Evolutionary conservation across 2,888 invertebrate species (phyloP), one percentile per base, ranked within the genome.

Genomic region (Ormyrus thymus): DNA sequence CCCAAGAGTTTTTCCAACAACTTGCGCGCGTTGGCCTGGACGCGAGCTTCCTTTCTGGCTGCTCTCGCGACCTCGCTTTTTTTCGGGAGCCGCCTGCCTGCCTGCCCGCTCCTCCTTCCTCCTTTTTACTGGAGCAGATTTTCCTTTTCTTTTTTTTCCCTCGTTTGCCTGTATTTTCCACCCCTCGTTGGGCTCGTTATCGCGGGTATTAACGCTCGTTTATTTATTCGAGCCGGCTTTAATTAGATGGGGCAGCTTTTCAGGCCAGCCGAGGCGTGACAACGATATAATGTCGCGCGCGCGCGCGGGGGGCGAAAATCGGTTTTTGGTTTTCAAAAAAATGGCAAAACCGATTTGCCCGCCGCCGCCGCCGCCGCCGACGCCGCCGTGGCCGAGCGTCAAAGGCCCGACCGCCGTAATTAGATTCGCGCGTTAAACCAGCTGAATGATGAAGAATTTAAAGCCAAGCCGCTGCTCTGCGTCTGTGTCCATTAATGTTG

Each of bases 1-100:
- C 29, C 55, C 53, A 61, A 78, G 29, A 29, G 80, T 75, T 80
- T 80, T 80, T 80, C 78, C 80, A 64, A 58, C 74, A 46, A 77
- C 46, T 78, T 75, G 78, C 59, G 62, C 80, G 66, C 69, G 69
- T 55, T 66, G 73, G 74, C 55, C 59, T 65, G 65, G 55, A 69
- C 75, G 74, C 64, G 4, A 59, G 53, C 56, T 76, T 69, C 58
- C 75, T 72, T 56, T 55, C 78, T 74, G 53, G 10, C 65, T 66
- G 29, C 64, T 55, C 9, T 29, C 64, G n/a, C n/a, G 10, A 7
- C 1, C 64, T 15, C 13, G 50, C 13, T 70, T 59, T 29, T 29
- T 29, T 70, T 70, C 43, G 29, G 15, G 15, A 62, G 61, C 15
- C 48, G 9, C 61, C 29, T 45, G 13, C 58, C 13, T 13, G 29